A percentile compares a stretch with the other conserved stretches of the same genome.
These are phyloP conservation scores for Branchellion lobata DNA, from an alignment of 2,888 invertebrate species.

Conservation along the genomic window DNA sequence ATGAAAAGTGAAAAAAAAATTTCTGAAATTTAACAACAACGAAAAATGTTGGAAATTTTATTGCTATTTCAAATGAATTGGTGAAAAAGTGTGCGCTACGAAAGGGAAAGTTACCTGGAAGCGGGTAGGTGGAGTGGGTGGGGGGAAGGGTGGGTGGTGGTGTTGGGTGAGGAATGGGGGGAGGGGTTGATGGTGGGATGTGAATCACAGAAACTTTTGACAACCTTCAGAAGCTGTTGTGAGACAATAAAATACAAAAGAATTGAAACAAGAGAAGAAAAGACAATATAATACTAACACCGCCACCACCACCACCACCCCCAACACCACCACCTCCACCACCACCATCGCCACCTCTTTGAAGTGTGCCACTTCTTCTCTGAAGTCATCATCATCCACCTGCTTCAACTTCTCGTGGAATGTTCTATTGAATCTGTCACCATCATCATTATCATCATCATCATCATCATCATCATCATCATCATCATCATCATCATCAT, in stretches of 20 bases:
- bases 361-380: not conserved
- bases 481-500: slow-evolving; percentile 8
- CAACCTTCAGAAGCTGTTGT: not conserved
- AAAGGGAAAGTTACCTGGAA: no score
- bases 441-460: not conserved
- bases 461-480: not conserved
- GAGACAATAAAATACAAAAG: not conserved
- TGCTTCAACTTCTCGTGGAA: not conserved
- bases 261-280: not conserved
- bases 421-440: not conserved
- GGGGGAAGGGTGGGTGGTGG: no score
- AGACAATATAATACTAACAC: not conserved
- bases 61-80: no score
- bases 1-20: no score
- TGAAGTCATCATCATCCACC: not conserved
- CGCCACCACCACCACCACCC: not conserved
- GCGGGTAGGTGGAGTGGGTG: no score
- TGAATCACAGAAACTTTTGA: no score
- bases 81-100: no score
- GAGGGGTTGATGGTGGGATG: no score
- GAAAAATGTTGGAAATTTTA: no score
- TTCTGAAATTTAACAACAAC: no score
- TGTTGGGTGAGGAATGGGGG: no score
- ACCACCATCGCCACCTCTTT: not conserved
- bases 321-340: not conserved